Base-by-base conservation (phyloP, 1,140 invertebrate species). In the Plectrocnemia conspersa region DNA sequence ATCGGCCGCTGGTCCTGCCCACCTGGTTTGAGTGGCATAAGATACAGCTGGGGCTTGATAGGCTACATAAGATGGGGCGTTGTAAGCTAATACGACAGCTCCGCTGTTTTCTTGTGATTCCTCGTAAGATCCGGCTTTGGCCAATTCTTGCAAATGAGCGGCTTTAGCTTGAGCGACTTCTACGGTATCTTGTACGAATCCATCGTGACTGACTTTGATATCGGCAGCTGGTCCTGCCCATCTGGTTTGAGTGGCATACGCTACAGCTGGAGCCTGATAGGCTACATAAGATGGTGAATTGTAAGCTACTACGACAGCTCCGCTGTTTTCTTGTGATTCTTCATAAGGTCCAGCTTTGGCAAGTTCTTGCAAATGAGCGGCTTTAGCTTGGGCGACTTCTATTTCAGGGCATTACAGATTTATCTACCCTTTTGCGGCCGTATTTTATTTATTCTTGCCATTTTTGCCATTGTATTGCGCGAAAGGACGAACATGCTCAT, bases 131-230 rank as follows among this genome's bases (percentile, higher is more conserved):
- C 59, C 60, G 53, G 69, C 71, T 54, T 66, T 69, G 41, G 65
- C 64, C 52, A 62, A 63, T 23, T 61, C 54, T 22, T 54, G 50
- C 45, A 75, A 66, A 64, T 75, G 71, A 46, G 69, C 71, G 54
- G 73, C 71, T 47, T 71, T 72, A 32, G 73, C 73, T 60, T 74
- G 73, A 1, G 71, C 71, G 62, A 74, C 73, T 62, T 75, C 73
- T 25, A 70, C 70, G 32, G 73, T 74, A 46, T 74, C 73, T 38
- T 70, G 67, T 27, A 73, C 68, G 56, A 70, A 69, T 3, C 71
- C 71, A 52, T 71, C 70, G 22, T 66, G 66, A n/a, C 45, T 50
- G n/a, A 61, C 23, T 49, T 54, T 25, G 41, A 61, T 35, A 27
- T 61, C 32, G 15, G 58, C 54, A 29, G 50, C 33, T 53, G 54